These are phyloP conservation scores for Hirudo medicinalis DNA, from an alignment of 1,140 invertebrate genomes.

Conservation along the genomic window DNA sequence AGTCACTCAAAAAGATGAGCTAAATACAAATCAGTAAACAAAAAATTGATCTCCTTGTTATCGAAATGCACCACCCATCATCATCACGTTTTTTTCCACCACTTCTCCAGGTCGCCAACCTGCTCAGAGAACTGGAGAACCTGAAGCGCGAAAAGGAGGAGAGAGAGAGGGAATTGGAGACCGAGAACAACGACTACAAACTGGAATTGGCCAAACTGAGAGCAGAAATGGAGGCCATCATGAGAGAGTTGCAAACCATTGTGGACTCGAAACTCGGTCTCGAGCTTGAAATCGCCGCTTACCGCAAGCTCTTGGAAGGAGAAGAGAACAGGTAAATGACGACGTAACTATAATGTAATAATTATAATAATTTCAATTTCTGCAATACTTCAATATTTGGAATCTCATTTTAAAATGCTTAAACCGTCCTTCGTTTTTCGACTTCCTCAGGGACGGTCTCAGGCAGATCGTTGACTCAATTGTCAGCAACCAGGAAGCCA, in stretches of 20 bases:
- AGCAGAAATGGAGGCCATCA: slow-evolving; percentile 37
- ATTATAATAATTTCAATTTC: no score
- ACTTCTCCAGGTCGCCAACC: slow-evolving; percentile 31
- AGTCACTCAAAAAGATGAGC: no score
- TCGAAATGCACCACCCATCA: neutral
- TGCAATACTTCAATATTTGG: no score
- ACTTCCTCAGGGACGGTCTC: no score
- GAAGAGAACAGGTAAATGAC: slow-evolving; percentile 26
- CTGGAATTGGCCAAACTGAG: slow-evolving; percentile 35
- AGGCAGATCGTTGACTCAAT: neutral
- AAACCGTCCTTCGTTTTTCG: no score
- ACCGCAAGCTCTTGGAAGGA: slow-evolving; percentile 20
- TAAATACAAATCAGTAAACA: no score
- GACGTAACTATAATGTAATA: neutral
- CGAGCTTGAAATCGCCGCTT: slow-evolving; percentile 20
- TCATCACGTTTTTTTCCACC: neutral
- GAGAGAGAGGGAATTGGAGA: slow-evolving; percentile 20
- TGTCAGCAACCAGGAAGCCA: slow-evolving; percentile 6
- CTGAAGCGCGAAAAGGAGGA: slow-evolving; percentile 37
- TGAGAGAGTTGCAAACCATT: slow-evolving; percentile 40
- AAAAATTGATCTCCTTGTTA: no score
- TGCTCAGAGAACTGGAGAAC: slow-evolving; percentile 36
- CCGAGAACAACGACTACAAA: slow-evolving; percentile 26
- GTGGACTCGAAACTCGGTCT: slow-evolving; percentile 26
- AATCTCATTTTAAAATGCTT: no score